Conservation (phyloP, 2,113 vertebrate genomes). For the Heliornis fulica region DNA sequence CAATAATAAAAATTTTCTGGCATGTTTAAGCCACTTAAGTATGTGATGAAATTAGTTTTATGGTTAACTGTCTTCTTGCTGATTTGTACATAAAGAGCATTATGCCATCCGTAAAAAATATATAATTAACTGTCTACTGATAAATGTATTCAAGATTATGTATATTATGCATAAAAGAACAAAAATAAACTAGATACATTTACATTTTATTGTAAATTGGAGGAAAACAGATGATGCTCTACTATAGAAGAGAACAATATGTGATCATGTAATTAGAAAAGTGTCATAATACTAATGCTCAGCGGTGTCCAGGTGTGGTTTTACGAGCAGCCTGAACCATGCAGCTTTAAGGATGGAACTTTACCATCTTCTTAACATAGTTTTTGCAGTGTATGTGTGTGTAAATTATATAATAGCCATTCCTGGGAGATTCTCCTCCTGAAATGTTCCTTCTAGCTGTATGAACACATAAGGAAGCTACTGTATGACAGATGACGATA, state of each 20-base stretch:
- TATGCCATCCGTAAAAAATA: conserved; percentile 22
- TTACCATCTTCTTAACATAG: not conserved
- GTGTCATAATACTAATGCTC: not conserved
- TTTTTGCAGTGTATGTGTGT: not conserved
- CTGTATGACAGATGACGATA: conserved; percentile 35
- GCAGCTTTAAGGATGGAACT: not conserved
- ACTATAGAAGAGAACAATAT: conserved; percentile 21
- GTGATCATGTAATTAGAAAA: conserved; percentile 19
- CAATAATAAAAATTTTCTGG: conserved; percentile 39
- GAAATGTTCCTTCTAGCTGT: conserved; percentile 21
- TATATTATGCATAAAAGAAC: not conserved
- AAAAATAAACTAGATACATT: not conserved
- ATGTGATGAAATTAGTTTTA: conserved; percentile 25
- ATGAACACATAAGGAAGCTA: conserved; percentile 4
- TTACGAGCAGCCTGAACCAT: not conserved
- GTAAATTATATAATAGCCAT: conserved; percentile 5
- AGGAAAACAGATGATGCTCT: conserved; percentile 1
- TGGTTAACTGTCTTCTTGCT: conserved; percentile 39
- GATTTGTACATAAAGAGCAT: not conserved
- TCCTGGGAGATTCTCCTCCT: not conserved
- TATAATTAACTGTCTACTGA: conserved; percentile 3
- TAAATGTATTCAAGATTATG: not conserved
- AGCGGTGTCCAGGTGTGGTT: not conserved
- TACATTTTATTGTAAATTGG: conserved; percentile 22
- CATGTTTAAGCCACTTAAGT: conserved; percentile 39